Percentiles rank a stretch among this genome's conserved stretches.
phyloP scores from a whole-genome alignment of 2,113 vertebrate genomes.

The Polypterus senegalus region DNA sequence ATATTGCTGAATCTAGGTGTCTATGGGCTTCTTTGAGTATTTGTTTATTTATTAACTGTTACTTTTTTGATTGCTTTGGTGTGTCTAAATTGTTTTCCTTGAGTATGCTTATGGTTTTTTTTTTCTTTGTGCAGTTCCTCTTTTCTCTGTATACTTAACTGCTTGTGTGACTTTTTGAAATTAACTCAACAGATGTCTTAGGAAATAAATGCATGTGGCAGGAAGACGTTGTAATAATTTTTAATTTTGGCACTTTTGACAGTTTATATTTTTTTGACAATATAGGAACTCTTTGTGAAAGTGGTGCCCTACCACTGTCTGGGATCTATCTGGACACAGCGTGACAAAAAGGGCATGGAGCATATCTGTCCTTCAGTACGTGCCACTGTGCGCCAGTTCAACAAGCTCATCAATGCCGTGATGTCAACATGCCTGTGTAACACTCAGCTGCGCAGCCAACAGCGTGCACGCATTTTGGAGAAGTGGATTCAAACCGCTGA shows the following conservation, averaged over 20 bases:
- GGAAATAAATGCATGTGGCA: too few species aligned
- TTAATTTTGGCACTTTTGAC: too few species aligned
- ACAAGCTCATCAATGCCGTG: slow-evolving; percentile 69
- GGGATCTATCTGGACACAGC: slow-evolving; percentile 74
- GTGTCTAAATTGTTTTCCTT: too few species aligned
- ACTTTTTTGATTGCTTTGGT: too few species aligned
- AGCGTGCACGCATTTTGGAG: slow-evolving; percentile 71
- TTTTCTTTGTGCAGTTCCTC: slow-evolving; percentile 9
- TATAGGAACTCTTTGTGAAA: slow-evolving; percentile 70
- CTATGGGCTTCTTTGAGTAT: too few species aligned
- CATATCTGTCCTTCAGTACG: slow-evolving; percentile 67
- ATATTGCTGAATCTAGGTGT: too few species aligned
- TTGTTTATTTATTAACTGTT: too few species aligned
- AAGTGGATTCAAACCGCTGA: slow-evolving; percentile 84
- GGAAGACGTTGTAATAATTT: too few species aligned
- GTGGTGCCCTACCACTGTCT: slow-evolving; percentile 80
- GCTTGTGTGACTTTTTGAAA: not conserved
- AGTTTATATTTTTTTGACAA: not conserved
- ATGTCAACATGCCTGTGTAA: slow-evolving; percentile 64
- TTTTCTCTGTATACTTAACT: slow-evolving; percentile 15
- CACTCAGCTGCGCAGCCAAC: slow-evolving; percentile 56
- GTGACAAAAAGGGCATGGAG: slow-evolving; percentile 69
- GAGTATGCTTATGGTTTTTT: too few species aligned
- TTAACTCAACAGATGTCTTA: too few species aligned
- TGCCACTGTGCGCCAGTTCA: slow-evolving; percentile 78